These are phyloP conservation scores for Tachina lurida DNA, from an alignment of 2,888 invertebrate species.

Conservation along the genomic window DNA sequence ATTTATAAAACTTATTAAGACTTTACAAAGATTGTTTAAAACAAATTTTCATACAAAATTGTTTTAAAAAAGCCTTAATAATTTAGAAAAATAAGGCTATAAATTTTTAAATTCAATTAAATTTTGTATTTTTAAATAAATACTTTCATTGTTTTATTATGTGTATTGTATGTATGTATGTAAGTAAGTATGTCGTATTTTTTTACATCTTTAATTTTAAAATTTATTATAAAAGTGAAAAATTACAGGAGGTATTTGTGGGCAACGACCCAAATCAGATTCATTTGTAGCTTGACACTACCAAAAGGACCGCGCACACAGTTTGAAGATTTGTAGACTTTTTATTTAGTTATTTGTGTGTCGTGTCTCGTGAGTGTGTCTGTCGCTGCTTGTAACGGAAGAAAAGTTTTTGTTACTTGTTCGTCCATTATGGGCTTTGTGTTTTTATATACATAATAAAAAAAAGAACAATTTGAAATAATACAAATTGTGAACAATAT, in stretches of 20 bases:
- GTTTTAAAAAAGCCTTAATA: too few relatives aligned
- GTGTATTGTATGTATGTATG: conserved; percentile 4
- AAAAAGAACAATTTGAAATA: conserved; percentile 2
- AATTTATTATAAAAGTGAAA: conserved; percentile 63
- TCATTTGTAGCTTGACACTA: conserved; percentile 68
- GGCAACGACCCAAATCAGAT: conserved; percentile 74
- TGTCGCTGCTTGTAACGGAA: conserved; percentile 56
- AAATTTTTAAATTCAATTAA: too few relatives aligned
- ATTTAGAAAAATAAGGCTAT: too few relatives aligned
- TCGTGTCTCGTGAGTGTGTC: conserved; percentile 11
- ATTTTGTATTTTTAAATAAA: conserved; percentile 19
- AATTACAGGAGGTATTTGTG: conserved; percentile 67
- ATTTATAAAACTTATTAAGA: too few relatives aligned
- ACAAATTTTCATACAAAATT: too few relatives aligned
- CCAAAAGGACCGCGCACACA: conserved; percentile 65
- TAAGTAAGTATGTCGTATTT: too few relatives aligned
- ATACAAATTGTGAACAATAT: conserved; percentile 49
- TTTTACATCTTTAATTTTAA: conserved; percentile 22
- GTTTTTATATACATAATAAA: conserved; percentile 21
- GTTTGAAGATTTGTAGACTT: conserved; percentile 31
- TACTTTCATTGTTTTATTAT: conserved; percentile 21
- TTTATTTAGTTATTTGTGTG: conserved; percentile 41
- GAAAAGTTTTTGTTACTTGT: conserved; percentile 51
- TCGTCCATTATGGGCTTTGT: conserved; percentile 35
- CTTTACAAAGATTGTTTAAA: too few relatives aligned